Percentiles rank a stretch among this genome's conserved stretches.
Evolutionary conservation across 2,888 invertebrate genomes (phyloP).

Genomic region (Catocala fraxini): DNA sequence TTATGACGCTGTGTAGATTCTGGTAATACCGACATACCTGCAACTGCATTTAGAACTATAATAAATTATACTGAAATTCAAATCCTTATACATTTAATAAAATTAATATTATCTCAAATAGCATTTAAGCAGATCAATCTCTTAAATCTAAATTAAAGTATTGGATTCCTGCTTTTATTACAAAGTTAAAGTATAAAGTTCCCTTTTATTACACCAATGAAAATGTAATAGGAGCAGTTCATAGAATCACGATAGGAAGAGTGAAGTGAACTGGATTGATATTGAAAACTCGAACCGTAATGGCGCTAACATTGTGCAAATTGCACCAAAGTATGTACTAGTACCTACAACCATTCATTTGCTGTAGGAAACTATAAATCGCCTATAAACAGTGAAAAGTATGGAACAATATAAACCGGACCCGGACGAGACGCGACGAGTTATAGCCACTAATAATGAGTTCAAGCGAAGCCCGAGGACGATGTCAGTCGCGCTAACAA

Average conservation of each 20-base stretch:
- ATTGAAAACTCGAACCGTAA: conserved; percentile 46
- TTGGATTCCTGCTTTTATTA: conserved; percentile 12
- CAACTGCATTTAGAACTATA: conserved; percentile 2
- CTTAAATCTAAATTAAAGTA: conserved; percentile 5
- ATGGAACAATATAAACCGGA: conserved; percentile 64
- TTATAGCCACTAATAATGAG: conserved; percentile 58
- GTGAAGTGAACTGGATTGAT: conserved; percentile 50
- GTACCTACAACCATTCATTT: conserved; percentile 62
- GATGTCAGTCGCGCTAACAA: conserved; percentile 43
- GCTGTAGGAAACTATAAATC: conserved; percentile 68
- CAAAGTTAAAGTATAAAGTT: conserved; percentile 18
- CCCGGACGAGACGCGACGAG: conserved; percentile 48
- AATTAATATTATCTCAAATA: conserved; percentile 2
- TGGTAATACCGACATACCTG: background rate
- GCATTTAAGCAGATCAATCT: conserved; percentile 6
- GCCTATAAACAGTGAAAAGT: conserved; percentile 61
- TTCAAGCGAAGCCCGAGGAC: conserved; percentile 54
- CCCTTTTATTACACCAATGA: conserved; percentile 11
- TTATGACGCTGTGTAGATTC: background rate
- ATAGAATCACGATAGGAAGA: conserved; percentile 41
- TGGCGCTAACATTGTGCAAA: conserved; percentile 55
- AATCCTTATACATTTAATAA: conserved; percentile 5
- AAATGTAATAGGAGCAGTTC: conserved; percentile 37
- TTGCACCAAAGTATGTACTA: conserved; percentile 52
- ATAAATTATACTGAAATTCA: conserved; percentile 9